Base-by-base conservation (phyloP, 2,888 invertebrate species). In the Heliconius ethilla region DNA sequence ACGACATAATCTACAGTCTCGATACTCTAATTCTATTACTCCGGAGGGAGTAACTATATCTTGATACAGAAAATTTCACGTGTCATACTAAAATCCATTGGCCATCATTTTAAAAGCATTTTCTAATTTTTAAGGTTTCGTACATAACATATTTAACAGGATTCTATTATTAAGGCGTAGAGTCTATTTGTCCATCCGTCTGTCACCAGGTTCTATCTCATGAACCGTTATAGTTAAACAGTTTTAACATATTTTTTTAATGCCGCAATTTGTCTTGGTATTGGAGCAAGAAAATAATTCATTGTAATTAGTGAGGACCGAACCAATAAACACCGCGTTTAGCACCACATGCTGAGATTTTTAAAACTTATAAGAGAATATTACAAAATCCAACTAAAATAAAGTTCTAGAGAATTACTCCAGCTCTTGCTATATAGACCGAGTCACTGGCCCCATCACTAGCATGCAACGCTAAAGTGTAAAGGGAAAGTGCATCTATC, bases 381-480 rank as follows among this genome's bases (percentile, higher is more conserved):
- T 72, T 33, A 59, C 33, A 59, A 72, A 72, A 33, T 72, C 13
- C 59, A 55, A 15, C 59, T 55, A 59, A 72, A 55, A 72, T 59
- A 37, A 59, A 72, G n/a, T 25, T 59, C 3, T 4, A 15, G 25
- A 33, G 55, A n/a, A 72, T 37, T 37, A 33, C 13, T 33, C 59
- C 6, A 73, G 73, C 70, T 70, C 66, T 55, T 80, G 76, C 78
- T 67, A 73, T 78, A 70, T 78, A 78, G 66, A 84, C 83, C 82
- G 84, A 87, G 91, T 90, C 91, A 88, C 85, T 88, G 91, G 84
- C 85, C 91, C 88, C 91, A 90, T 91, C 90, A 89, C 87, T 87
- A 88, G 83, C 87, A 81, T 78, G 81, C 79, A 75, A 78, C 77
- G 79, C 73, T 77, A 77, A 79, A 75, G 69, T 45, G 25, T 69